Evolutionary conservation across 2,888 invertebrate species (phyloP).

Genomic region (Cremastinae sp.): DNA sequence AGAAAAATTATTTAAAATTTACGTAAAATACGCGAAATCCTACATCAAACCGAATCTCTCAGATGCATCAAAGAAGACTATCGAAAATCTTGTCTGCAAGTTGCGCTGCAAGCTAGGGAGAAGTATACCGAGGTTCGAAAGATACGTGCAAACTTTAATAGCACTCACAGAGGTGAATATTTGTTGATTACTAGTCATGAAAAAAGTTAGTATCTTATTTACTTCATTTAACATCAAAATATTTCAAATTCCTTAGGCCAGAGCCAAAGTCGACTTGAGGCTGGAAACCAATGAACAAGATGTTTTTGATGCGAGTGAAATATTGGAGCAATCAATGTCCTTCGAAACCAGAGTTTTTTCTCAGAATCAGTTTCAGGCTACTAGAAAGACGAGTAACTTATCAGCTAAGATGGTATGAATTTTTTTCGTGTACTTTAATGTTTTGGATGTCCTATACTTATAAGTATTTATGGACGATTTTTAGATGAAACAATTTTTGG

Average conservation of each 20-base stretch:
- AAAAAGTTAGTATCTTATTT: background rate
- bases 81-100: constrained; percentile 22
- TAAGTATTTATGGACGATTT: too few relatives aligned
- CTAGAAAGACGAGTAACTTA: constrained; percentile 81
- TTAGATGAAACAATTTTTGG: constrained; percentile 87
- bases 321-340: constrained; percentile 86
- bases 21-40: constrained; percentile 93
- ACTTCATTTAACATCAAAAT: background rate
- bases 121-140: constrained; percentile 12
- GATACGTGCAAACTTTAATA: constrained; percentile 88
- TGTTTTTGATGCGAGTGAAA: constrained; percentile 90
- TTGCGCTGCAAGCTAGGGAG: constrained; percentile 5
- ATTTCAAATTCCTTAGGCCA: constrained; percentile 83
- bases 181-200: background rate
- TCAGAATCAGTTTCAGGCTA: constrained; percentile 80
- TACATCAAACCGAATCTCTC: constrained; percentile 84
- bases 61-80: constrained; percentile 81
- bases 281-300: constrained; percentile 88
- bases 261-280: constrained; percentile 91
- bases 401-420: constrained; percentile 77
- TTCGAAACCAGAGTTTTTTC: constrained; percentile 18
- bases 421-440: too few relatives aligned
- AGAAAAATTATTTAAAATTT: constrained; percentile 88
- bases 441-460: too few relatives aligned
- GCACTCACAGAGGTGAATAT: constrained; percentile 86